These are phyloP conservation scores for Nomia melanderi DNA, from an alignment of 1,140 invertebrate species.

Conservation along the genomic window DNA sequence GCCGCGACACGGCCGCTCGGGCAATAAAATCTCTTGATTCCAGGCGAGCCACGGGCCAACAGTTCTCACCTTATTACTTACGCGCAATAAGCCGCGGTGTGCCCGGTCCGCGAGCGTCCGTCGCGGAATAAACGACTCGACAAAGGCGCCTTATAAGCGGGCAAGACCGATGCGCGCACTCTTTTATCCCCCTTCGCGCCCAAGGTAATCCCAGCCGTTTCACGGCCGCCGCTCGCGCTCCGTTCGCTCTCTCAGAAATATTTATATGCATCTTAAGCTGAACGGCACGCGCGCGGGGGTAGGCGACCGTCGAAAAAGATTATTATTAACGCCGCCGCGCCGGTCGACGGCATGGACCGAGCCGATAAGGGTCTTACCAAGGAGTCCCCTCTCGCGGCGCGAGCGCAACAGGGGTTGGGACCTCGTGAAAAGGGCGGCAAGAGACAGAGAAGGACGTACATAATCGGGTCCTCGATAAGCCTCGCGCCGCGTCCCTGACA, in stretches of 20 bases:
- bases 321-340: slow-evolving; percentile 64
- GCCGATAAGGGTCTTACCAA: slow-evolving; percentile 72
- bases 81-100: slow-evolving; percentile 4
- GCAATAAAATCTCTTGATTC: slow-evolving; percentile 18
- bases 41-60: slow-evolving; percentile 20
- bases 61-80: slow-evolving; percentile 49
- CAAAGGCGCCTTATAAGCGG: slow-evolving; percentile 35
- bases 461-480: slow-evolving; percentile 57
- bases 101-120: neutral
- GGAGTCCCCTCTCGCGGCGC: slow-evolving; percentile 20
- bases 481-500: slow-evolving; percentile 37
- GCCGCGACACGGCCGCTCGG: too few relatives aligned
- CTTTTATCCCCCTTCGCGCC: slow-evolving; percentile 28
- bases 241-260: slow-evolving; percentile 55
- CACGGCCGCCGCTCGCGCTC: slow-evolving; percentile 37
- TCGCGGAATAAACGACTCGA: slow-evolving; percentile 38
- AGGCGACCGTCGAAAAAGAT: slow-evolving; percentile 61
- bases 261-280: slow-evolving; percentile 68
- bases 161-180: slow-evolving; percentile 52
- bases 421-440: slow-evolving; percentile 51
- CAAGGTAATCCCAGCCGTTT: slow-evolving; percentile 61
- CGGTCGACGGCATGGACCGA: slow-evolving; percentile 61
- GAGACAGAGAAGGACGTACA: slow-evolving; percentile 41
- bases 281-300: slow-evolving; percentile 35
- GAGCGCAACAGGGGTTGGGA: slow-evolving; percentile 31